Conservation (phyloP, 2,888 invertebrate species). For the Euspilapteryx auroguttella region DNA sequence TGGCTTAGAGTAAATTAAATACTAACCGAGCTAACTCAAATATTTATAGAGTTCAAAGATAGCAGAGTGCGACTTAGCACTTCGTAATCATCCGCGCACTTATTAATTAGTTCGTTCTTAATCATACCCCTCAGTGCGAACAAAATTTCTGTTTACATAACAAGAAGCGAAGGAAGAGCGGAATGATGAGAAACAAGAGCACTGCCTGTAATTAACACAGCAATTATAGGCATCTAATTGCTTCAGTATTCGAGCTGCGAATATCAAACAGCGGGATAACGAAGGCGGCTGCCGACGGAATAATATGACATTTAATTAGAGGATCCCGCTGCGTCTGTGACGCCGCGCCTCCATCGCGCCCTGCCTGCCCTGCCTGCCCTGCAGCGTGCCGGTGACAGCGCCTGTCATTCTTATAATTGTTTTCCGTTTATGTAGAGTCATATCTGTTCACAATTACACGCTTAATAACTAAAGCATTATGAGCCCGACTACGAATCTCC, state of each 20-base stretch:
- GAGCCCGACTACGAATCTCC: too few species aligned
- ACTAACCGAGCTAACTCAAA: too few species aligned
- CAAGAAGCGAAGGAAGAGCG: slow-evolving; percentile 37
- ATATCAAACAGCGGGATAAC: slow-evolving; percentile 43
- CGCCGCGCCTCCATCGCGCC: too few species aligned
- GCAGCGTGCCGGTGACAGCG: too few species aligned
- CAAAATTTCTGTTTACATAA: slow-evolving; percentile 41
- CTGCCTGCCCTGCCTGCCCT: too few species aligned
- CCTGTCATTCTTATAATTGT: too few species aligned
- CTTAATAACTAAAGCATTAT: too few species aligned
- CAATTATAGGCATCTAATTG: slow-evolving; percentile 57
- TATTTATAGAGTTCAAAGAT: too few species aligned
- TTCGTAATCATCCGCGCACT: slow-evolving; percentile 29
- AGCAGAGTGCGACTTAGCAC: too few species aligned
- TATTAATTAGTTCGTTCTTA: slow-evolving; percentile 26
- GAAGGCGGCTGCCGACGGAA: slow-evolving; percentile 16
- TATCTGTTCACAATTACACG: too few species aligned
- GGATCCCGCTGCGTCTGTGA: not conserved
- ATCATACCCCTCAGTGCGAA: slow-evolving; percentile 19
- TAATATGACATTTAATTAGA: slow-evolving; percentile 43
- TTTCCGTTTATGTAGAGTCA: too few species aligned
- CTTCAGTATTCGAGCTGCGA: slow-evolving; percentile 47
- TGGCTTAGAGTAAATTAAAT: too few species aligned
- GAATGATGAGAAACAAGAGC: slow-evolving; percentile 36
- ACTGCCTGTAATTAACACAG: slow-evolving; percentile 52